Evolutionary conservation across 2,888 invertebrate species (phyloP).

Genomic region (Drosophila meridiana): DNA sequence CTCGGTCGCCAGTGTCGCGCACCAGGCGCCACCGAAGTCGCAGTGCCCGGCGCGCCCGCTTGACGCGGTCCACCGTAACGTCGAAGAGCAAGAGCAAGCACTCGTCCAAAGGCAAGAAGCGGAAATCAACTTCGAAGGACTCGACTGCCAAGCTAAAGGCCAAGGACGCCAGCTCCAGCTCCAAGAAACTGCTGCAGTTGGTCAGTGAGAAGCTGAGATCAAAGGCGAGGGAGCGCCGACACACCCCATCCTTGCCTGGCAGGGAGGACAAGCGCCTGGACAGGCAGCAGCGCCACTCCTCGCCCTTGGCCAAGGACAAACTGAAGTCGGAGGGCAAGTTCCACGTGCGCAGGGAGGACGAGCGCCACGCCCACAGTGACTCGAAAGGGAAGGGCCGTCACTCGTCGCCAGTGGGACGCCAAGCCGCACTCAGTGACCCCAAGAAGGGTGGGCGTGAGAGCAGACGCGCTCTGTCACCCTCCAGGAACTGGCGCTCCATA

Average conservation of each 20-base stretch:
- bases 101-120: neutral
- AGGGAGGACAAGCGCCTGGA: no score
- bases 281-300: no score
- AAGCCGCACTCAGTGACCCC: no score
- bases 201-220: neutral
- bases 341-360: no score
- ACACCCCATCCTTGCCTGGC: neutral
- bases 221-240: neutral
- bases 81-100: neutral
- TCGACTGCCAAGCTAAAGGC: accelerated
- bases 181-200: neutral
- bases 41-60: neutral
- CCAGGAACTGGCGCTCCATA: slow-evolving; percentile 1
- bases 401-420: no score
- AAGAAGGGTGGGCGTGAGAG: neutral
- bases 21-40: neutral
- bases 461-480: neutral
- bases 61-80: neutral
- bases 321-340: no score
- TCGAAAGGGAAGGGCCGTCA: no score
- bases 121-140: neutral
- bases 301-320: no score
- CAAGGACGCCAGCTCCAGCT: neutral
- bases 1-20: neutral
- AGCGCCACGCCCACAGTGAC: no score